These are phyloP conservation scores for Mallotus villosus DNA, from an alignment of 2,797 vertebrate genomes.

Conservation along the genomic window DNA sequence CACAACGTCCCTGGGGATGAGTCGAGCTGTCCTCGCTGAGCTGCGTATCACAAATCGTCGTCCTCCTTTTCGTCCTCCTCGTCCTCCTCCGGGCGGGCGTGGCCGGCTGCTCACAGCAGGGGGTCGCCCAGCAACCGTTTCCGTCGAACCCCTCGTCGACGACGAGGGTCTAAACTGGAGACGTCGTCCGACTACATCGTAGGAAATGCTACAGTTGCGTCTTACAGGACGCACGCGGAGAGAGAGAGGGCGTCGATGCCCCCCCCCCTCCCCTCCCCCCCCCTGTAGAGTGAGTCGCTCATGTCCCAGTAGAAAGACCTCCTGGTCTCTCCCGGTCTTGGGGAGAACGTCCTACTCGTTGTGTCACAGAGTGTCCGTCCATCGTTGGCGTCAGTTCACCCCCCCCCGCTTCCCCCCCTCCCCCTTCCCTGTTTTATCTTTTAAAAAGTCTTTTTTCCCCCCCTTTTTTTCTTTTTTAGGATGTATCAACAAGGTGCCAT, in stretches of 20 bases:
- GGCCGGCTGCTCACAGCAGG: constrained; percentile 76
- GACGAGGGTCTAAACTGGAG: constrained; percentile 63
- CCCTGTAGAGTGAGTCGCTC: constrained; percentile 34
- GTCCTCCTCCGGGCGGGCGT: constrained; percentile 51
- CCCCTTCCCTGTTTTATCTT: constrained; percentile 57
- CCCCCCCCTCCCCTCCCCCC: constrained; percentile 25
- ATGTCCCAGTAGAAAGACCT: constrained; percentile 54
- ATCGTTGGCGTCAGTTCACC: constrained; percentile 54
- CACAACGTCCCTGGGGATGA: constrained; percentile 69
- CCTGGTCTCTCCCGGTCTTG: constrained; percentile 41
- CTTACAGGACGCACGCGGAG: constrained; percentile 62
- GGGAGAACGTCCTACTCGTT: constrained; percentile 61
- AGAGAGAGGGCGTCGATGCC: constrained; percentile 61
- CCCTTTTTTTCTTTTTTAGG: constrained; percentile 60
- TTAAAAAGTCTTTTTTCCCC: constrained; percentile 62
- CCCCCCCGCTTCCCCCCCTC: too few relatives aligned
- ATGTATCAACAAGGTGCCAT: constrained; percentile 89
- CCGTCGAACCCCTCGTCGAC: constrained; percentile 44
- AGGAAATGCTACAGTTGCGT: constrained; percentile 81
- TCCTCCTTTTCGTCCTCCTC: constrained; percentile 42
- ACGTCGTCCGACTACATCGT: constrained; percentile 74
- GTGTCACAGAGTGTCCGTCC: constrained; percentile 64
- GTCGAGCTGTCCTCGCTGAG: constrained; percentile 66
- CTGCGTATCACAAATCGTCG: constrained; percentile 65
- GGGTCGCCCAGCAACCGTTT: constrained; percentile 54